Evolutionary conservation across 2,113 vertebrate genomes (phyloP).

Genomic region (Craseonycteris thonglongyai): DNA sequence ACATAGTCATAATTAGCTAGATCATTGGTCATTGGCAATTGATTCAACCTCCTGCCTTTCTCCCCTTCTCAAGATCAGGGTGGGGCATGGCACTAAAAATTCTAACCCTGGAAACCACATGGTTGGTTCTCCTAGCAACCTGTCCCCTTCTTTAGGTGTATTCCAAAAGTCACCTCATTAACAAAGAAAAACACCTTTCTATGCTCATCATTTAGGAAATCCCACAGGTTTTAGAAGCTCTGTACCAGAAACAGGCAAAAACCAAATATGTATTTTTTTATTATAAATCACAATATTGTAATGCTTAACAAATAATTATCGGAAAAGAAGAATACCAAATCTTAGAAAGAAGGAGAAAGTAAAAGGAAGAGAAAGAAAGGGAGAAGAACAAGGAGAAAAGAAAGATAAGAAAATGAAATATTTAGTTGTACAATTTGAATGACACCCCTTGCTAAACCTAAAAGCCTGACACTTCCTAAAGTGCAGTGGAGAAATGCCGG

Average conservation of each 20-base stretch:
- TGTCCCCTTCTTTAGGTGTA: not conserved
- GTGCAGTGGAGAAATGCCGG: not conserved
- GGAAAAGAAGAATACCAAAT: not conserved
- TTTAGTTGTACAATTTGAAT: not conserved
- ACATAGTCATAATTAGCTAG: not conserved
- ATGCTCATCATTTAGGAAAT: not conserved
- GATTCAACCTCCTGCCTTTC: not conserved
- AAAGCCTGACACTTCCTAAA: no score
- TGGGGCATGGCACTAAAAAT: not conserved
- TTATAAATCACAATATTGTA: not conserved
- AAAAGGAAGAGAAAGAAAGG: fast-evolving
- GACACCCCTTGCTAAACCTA: not conserved
- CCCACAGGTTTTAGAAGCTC: not conserved
- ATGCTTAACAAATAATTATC: not conserved
- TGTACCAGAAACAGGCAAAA: not conserved
- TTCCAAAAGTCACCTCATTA: not conserved
- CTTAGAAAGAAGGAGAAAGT: no score
- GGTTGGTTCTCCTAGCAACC: not conserved
- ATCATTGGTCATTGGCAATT: not conserved
- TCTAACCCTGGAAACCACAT: not conserved
- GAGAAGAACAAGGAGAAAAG: not conserved
- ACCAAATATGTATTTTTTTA: not conserved
- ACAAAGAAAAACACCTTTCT: no score
- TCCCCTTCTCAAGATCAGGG: not conserved
- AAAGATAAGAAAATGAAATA: not conserved